Conservation (phyloP, 2,797 vertebrate genomes). For the Tiaroga cobitis region DNA sequence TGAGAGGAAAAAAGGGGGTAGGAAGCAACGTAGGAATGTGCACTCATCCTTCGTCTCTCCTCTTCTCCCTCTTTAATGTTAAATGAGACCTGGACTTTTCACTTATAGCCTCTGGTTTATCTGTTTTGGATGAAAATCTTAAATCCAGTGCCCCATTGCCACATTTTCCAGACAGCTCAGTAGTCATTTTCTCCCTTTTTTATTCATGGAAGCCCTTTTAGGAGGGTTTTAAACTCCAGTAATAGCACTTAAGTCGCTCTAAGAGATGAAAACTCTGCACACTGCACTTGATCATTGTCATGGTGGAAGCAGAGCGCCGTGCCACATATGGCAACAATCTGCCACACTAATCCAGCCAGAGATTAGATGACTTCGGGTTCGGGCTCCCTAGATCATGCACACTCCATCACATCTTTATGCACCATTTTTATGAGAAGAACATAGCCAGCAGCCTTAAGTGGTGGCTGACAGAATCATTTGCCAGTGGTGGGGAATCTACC, state of each 20-base stretch:
- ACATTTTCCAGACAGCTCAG: conserved; percentile 51
- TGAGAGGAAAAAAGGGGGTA: conserved; percentile 53
- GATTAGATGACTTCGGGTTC: conserved; percentile 78
- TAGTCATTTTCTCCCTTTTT: conserved; percentile 55
- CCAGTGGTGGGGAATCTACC: conserved; percentile 61
- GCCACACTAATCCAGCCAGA: conserved; percentile 76
- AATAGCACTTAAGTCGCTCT: conserved; percentile 66
- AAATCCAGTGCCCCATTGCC: conserved; percentile 58
- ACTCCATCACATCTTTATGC: conserved; percentile 72
- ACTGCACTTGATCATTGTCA: conserved; percentile 79
- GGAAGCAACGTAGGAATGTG: conserved; percentile 66
- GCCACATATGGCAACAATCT: conserved; percentile 85
- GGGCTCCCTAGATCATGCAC: conserved; percentile 70
- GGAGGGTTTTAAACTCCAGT: conserved; percentile 70
- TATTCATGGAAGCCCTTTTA: conserved; percentile 55
- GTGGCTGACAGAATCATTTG: conserved; percentile 69
- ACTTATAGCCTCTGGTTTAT: conserved; percentile 62
- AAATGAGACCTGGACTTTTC: conserved; percentile 60
- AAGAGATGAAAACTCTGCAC: conserved; percentile 69
- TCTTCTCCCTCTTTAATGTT: conserved; percentile 42
- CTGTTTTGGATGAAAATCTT: conserved; percentile 71
- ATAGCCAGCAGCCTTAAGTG: conserved; percentile 63
- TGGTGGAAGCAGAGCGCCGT: conserved; percentile 72
- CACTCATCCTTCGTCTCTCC: conserved; percentile 57
- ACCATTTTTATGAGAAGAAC: conserved; percentile 59